A percentile compares a stretch with the other conserved stretches of the same genome.
These are phyloP conservation scores for Pelobates fuscus DNA, from an alignment of 2,113 vertebrate genomes.

Conservation along the genomic window DNA sequence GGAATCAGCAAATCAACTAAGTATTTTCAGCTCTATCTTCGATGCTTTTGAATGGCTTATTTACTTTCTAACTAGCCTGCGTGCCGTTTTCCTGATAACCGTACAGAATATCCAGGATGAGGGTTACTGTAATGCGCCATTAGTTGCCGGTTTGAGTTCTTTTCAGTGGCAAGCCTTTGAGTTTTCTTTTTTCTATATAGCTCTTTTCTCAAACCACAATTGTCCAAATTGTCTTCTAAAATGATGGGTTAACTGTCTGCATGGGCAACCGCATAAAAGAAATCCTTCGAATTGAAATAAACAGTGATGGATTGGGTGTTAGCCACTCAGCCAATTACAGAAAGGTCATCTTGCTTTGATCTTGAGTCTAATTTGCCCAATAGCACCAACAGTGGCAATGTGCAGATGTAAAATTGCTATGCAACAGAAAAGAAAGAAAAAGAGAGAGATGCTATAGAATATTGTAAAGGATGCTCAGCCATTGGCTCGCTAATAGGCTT, in stretches of 20 bases:
- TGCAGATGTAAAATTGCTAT: constrained; percentile 46
- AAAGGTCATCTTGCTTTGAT: constrained; percentile 35
- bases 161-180: constrained; percentile 50
- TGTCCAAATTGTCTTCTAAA: constrained; percentile 44
- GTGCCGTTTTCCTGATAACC: constrained; percentile 50
- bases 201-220: constrained; percentile 50
- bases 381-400: constrained; percentile 45
- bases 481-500: constrained; percentile 46
- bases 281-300: constrained; percentile 53
- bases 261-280: constrained; percentile 40
- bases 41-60: constrained; percentile 51
- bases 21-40: constrained; percentile 52
- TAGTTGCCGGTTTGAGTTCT: constrained; percentile 52
- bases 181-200: constrained; percentile 49
- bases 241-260: constrained; percentile 50
- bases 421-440: constrained; percentile 36
- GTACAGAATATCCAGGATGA: constrained; percentile 51
- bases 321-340: constrained; percentile 52
- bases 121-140: constrained; percentile 51
- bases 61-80: constrained; percentile 52
- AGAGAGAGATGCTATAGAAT: constrained; percentile 46
- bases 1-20: constrained; percentile 52
- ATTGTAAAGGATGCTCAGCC: constrained; percentile 42
- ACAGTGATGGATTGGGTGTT: constrained; percentile 51
- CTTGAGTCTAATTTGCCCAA: constrained; percentile 46